These are phyloP conservation scores for Lapara coniferarum DNA, from an alignment of 2,888 invertebrate genomes.

Conservation along the genomic window DNA sequence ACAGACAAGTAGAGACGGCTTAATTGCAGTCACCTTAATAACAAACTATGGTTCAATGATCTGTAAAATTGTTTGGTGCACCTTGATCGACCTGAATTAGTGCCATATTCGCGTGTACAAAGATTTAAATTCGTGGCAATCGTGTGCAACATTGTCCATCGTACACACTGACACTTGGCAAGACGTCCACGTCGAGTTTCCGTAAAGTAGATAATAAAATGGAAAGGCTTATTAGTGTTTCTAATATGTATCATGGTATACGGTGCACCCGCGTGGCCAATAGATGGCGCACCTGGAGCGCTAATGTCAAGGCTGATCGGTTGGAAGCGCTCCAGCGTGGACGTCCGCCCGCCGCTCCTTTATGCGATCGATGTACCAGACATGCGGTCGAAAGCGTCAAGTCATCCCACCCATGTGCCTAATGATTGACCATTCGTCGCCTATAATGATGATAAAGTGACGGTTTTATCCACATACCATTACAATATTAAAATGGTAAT, in stretches of 20 bases:
- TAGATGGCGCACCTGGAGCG: slow-evolving; percentile 61
- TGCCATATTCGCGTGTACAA: no score
- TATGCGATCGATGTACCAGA: slow-evolving; percentile 10
- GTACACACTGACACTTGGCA: neutral
- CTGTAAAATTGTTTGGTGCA: no score
- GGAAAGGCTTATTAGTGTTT: neutral
- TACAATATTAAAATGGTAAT: no score
- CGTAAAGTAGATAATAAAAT: neutral
- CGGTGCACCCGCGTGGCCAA: slow-evolving; percentile 27
- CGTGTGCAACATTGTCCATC: no score
- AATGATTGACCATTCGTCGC: neutral
- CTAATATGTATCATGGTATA: slow-evolving; percentile 47
- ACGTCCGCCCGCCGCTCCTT: slow-evolving; percentile 28
- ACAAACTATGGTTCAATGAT: no score
- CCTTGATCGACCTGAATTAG: no score
- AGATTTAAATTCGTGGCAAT: no score
- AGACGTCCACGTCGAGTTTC: neutral
- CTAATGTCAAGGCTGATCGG: slow-evolving; percentile 79
- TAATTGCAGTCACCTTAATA: neutral
- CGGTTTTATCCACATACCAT: no score
- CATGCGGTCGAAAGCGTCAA: neutral
- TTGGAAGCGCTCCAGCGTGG: slow-evolving; percentile 75
- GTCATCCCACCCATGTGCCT: neutral
- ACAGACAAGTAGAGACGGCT: neutral
- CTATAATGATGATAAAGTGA: neutral